phyloP scores from a whole-genome alignment of 2,888 invertebrate genomes.

The Lithophane leautieri region DNA sequence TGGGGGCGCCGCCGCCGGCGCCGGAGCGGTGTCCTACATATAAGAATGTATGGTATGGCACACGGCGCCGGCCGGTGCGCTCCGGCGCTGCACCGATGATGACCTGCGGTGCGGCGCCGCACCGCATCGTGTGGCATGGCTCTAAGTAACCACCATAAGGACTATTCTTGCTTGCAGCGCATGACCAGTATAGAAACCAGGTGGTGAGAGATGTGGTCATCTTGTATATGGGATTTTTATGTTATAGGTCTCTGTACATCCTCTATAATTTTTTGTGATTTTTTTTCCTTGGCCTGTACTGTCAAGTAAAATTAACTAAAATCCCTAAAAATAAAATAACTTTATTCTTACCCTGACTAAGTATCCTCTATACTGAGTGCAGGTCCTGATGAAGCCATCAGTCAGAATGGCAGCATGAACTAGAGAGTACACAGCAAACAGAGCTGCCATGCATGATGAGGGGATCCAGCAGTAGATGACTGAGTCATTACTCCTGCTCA shows the following conservation, averaged over 20 bases:
- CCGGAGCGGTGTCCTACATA: no score
- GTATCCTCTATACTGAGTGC: constrained; percentile 93
- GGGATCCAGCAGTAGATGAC: constrained; percentile 93
- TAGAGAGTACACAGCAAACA: constrained; percentile 92
- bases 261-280: background rate
- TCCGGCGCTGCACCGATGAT: no score
- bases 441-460: constrained; percentile 90
- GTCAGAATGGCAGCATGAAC: constrained; percentile 93
- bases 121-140: no score
- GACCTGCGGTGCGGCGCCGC: no score
- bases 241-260: background rate
- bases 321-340: background rate
- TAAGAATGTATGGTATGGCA: no score
- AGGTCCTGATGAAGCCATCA: constrained; percentile 94
- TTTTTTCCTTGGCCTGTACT: background rate
- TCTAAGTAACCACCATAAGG: no score
- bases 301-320: background rate
- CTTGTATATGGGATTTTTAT: no score
- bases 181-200: no score
- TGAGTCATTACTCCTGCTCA: constrained; percentile 89
- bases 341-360: constrained; percentile 89
- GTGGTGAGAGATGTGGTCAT: no score
- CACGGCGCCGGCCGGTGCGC: no score
- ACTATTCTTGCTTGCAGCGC: no score
- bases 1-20: no score